Base-by-base conservation (phyloP, 2,113 vertebrate species). In the Trogon melanurus region DNA sequence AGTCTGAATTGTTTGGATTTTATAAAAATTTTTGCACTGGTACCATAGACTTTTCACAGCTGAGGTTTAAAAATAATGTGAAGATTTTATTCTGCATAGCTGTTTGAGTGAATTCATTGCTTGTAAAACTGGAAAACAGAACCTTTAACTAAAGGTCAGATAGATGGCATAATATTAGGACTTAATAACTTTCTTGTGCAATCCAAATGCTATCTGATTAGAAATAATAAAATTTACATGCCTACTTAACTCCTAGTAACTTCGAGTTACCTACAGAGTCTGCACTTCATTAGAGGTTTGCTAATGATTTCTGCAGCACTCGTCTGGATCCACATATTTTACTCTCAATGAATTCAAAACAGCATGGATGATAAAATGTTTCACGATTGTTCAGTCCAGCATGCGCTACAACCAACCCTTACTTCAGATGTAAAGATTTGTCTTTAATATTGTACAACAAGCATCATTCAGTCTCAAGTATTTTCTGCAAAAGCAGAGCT, bases 321-420 rank as follows among this genome's bases (percentile, higher is more conserved):
- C 53, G 30, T 65, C 32, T 85, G 57, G 36, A 82, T 67, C 34
- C 19, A 19, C 45, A 21, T 7, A 22, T 34, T 86, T 79, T 16
- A 30, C 6, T 80, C 21, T 51, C 0, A 0, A 5, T 80, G 17
- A 57, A 44, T 65, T 78, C 60, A 53, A 51, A 85, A 19, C 2
- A 1, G 23, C 27, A 23, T 18, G 16, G 41, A 32, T 65, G 54
- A 60, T 38, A 44, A 61, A 89, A 47, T 0, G 0, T 73, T 73
- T 67, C 17, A 21, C 57, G 48, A 11, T 51, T 48, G 23, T 41
- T 88, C 61, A 45, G 11, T 60, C 11, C 30, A 65, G 16, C 23
- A 38, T 56, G 38, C 78, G 16, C 57, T 81, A 22, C 17, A 81
- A 20, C 15, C 23, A 65, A 16, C 30, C 26, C 57, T 60, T 64